A percentile compares a stretch with the other conserved stretches of the same genome.
Conservation (phyloP, 2,888 invertebrate species). For the Thereva nobilitata region DNA sequence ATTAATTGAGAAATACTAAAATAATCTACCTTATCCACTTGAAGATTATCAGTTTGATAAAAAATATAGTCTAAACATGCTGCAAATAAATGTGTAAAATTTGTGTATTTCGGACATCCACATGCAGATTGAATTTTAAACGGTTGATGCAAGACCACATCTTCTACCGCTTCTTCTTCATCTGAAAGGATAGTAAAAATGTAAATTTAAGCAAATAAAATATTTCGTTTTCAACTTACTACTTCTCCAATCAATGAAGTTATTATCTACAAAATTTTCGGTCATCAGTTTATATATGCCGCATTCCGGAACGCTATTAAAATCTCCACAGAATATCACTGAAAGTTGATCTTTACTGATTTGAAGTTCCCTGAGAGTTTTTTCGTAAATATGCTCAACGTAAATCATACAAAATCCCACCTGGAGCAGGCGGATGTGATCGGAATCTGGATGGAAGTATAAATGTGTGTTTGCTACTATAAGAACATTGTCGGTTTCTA, state of each 20-base stretch:
- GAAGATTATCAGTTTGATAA: slow-evolving; percentile 69
- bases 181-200: slow-evolving; percentile 60
- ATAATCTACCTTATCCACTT: slow-evolving; percentile 65
- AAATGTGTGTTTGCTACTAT: slow-evolving; percentile 87
- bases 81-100: slow-evolving; percentile 79
- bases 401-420: slow-evolving; percentile 74
- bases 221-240: slow-evolving; percentile 62
- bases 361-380: slow-evolving; percentile 57
- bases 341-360: slow-evolving; percentile 51
- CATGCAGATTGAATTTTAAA: slow-evolving; percentile 75
- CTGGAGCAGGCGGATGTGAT: slow-evolving; percentile 87
- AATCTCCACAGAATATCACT: slow-evolving; percentile 87
- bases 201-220: neutral
- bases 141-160: slow-evolving; percentile 68
- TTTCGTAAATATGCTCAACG: slow-evolving; percentile 63
- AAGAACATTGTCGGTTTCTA: slow-evolving; percentile 64
- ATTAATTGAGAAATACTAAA: neutral
- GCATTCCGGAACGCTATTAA: slow-evolving; percentile 84
- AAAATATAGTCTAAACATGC: slow-evolving; percentile 93
- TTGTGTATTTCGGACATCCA: slow-evolving; percentile 82
- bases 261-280: slow-evolving; percentile 66
- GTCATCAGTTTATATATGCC: slow-evolving; percentile 81
- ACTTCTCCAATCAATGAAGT: slow-evolving; percentile 76
- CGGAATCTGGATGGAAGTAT: slow-evolving; percentile 90
- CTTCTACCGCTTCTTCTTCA: slow-evolving; percentile 65